These are phyloP conservation scores for Dunckerocampus dactyliophorus DNA, from an alignment of 2,113 vertebrate genomes.

Conservation along the genomic window DNA sequence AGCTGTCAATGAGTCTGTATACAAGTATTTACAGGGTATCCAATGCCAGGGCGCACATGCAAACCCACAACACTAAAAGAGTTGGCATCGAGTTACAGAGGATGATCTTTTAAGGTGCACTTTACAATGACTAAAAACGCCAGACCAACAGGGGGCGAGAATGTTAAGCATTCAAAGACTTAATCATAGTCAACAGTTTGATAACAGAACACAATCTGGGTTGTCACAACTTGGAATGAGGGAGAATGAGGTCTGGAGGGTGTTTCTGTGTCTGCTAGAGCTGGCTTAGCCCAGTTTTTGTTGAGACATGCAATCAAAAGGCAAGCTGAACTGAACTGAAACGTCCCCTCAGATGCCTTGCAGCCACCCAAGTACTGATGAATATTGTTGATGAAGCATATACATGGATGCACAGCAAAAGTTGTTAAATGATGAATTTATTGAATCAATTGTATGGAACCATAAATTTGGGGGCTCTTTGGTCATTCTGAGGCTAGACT, in stretches of 20 bases:
- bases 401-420: not conserved
- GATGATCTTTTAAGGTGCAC: constrained; percentile 2
- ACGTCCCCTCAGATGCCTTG: constrained; percentile 32
- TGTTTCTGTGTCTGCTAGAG: constrained; percentile 44
- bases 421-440: too few species aligned
- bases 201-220: constrained; percentile 6
- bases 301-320: constrained; percentile 48
- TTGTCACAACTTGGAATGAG: constrained; percentile 26
- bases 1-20: constrained; percentile 22
- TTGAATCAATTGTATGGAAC: too few species aligned
- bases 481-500: too few species aligned
- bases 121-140: not conserved
- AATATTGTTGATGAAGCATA: constrained; percentile 35
- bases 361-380: constrained; percentile 38
- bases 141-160: not conserved
- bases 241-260: constrained; percentile 29
- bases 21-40: constrained; percentile 32
- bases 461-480: too few species aligned
- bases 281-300: constrained; percentile 36
- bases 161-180: not conserved
- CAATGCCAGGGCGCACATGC: constrained; percentile 7
- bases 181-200: constrained; percentile 1
- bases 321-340: constrained; percentile 41
- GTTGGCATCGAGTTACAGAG: constrained; percentile 6
- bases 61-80: constrained; percentile 1